These are phyloP conservation scores for Cordylochernes scorpioides DNA, from an alignment of 2,888 invertebrate genomes.

Conservation along the genomic window DNA sequence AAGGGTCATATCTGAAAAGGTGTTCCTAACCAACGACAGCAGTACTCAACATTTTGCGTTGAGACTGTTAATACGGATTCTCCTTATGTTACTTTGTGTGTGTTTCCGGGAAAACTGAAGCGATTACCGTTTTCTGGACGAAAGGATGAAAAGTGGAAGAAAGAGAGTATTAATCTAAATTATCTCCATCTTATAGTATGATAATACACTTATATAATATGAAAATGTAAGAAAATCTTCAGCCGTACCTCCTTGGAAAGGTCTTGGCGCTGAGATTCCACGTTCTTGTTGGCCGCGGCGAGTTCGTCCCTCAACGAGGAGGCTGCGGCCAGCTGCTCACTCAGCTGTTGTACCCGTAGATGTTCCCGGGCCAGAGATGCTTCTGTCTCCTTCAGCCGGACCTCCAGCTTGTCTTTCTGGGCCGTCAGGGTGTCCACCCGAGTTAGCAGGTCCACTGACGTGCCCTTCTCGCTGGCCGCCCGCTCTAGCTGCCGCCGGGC, in stretches of 20 bases:
- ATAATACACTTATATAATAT: neutral
- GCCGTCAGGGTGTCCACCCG: conserved; percentile 31
- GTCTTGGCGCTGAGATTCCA: conserved; percentile 7
- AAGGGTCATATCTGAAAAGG: too few relatives aligned
- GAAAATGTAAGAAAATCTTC: neutral
- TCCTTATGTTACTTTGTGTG: too few relatives aligned
- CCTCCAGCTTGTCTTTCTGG: conserved; percentile 34
- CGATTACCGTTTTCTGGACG: too few relatives aligned
- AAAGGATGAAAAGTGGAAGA: too few relatives aligned
- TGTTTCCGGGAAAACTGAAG: too few relatives aligned
- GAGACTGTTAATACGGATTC: too few relatives aligned
- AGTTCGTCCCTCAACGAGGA: conserved; percentile 10
- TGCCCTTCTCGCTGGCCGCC: conserved; percentile 5
- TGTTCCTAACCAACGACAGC: too few relatives aligned
- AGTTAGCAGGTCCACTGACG: conserved; percentile 3
- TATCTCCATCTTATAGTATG: neutral
- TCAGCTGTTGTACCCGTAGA: conserved; percentile 26
- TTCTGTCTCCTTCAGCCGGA: conserved; percentile 22
- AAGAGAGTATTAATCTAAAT: conserved; percentile 4
- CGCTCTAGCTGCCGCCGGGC: conserved; percentile 9
- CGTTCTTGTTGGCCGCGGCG: conserved; percentile 5
- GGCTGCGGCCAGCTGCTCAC: conserved; percentile 8
- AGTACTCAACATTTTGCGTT: too few relatives aligned
- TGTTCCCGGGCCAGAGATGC: conserved; percentile 26
- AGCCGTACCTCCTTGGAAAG: conserved; percentile 10